Conservation (phyloP, 2,888 invertebrate genomes). For the Netelia virgata region DNA sequence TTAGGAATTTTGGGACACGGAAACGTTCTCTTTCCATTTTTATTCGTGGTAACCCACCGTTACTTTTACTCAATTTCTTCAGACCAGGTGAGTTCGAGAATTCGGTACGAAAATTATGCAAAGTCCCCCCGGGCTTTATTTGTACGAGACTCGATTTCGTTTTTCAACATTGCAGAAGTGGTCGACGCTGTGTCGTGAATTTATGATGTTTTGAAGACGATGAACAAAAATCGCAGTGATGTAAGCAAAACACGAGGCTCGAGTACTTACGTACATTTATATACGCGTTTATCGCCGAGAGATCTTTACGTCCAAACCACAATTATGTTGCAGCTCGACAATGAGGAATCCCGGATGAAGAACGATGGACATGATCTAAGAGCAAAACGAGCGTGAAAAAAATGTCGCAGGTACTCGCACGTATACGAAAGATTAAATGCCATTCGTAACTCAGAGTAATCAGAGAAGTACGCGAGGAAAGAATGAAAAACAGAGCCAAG, state of each 20-base stretch:
- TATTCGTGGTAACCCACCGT: no score
- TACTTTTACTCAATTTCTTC: background rate
- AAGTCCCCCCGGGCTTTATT: background rate
- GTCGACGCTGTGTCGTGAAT: background rate
- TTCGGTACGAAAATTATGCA: background rate
- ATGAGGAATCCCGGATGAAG: constrained; percentile 38
- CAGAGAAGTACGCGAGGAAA: background rate
- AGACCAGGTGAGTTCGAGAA: background rate
- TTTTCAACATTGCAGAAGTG: background rate
- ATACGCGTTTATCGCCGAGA: background rate
- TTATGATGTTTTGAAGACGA: background rate
- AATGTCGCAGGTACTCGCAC: no score
- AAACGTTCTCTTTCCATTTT: no score
- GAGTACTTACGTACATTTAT: background rate
- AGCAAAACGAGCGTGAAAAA: background rate
- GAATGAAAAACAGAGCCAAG: constrained; percentile 25
- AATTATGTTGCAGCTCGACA: constrained; percentile 17
- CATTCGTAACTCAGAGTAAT: no score
- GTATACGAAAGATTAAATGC: no score
- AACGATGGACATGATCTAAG: constrained; percentile 6
- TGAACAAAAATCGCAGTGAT: background rate
- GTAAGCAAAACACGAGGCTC: background rate
- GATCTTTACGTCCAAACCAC: constrained; percentile 10
- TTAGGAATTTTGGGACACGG: background rate
- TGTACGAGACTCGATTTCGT: background rate